phyloP scores from a whole-genome alignment of 2,113 vertebrate species.

The Artemisiospiza belli region DNA sequence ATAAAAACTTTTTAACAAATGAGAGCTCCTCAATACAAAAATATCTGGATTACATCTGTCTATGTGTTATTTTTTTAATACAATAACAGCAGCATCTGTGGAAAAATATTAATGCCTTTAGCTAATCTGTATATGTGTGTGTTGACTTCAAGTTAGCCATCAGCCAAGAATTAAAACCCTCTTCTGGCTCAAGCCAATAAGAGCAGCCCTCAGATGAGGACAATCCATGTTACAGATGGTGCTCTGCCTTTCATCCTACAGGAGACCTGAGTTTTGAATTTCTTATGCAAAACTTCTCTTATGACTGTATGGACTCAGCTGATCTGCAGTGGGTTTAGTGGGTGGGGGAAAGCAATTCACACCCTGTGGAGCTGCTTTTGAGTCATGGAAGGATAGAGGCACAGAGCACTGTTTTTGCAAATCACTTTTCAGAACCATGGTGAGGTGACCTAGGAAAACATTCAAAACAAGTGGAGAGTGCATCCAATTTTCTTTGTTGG shows the following conservation, averaged over 20 bases:
- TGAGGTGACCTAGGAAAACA: neutral
- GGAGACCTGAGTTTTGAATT: neutral
- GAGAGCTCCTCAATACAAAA: neutral
- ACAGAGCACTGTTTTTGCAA: neutral
- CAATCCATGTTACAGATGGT: neutral
- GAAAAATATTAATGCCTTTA: neutral
- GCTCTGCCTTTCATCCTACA: neutral
- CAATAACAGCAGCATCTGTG: neutral
- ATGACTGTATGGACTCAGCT: neutral
- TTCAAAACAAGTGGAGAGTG: neutral
- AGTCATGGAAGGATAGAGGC: neutral
- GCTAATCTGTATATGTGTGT: neutral
- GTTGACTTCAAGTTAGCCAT: neutral
- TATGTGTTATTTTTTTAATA: neutral
- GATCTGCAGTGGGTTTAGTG: neutral
- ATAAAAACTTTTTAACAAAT: neutral
- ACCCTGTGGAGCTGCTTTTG: neutral
- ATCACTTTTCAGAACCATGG: neutral
- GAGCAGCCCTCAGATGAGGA: neutral
- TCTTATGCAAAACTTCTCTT: constrained; percentile 10
- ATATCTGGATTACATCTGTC: neutral
- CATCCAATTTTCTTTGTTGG: neutral
- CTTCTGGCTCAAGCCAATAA: neutral
- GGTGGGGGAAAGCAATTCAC: neutral
- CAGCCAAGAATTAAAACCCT: neutral